Evolutionary conservation across 53 echinoderm and acorn worm genomes (phyloP), one percentile per base, ranked within the genome.

Genomic region (Pentamera pediparva): DNA sequence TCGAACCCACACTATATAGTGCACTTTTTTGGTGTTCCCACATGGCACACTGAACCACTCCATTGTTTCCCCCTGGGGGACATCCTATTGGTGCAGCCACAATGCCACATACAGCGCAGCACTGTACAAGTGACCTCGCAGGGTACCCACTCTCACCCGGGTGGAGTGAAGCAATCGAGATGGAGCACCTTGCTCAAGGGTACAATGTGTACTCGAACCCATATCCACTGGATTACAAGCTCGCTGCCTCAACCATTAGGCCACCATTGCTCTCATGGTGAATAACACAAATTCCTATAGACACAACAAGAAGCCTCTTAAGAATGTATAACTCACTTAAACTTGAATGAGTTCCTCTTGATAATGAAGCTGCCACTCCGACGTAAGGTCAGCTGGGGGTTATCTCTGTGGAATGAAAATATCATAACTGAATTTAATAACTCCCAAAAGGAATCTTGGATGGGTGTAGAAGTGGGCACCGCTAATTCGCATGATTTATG

Each of bases 341-440:
- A 70, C 10, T 34, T 48, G 20, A 70, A 70, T 11, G 70, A 70
- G 52, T 30, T 70, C 34, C 52, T 70, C 22, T 32, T 48, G n/a
- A 70, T 12, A 35, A 70, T 17, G 50, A 70, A 70, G 18, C 70
- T 70, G 27, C 70, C 70, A 47, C 70, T 70, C 32, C 70, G 48
- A 4, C 50, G 32, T 28, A 70, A 22, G 50, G 50, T 48, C 32
- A 70, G 32, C 70, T 48, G 52, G 31, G 52, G 49, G 50, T 70
- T 70, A 51, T 70, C 51, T 10, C 70, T 70, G 70, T 49, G 30
- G 50, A 70, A 18, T 20, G 30, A 70, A 70, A 48, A 70, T 45
- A 25, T 30, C 3, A 37, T 17, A 39, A 9, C 19, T 65, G 34
- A 28, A 55, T 55, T 55, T 4, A 55, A 55, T 3, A 13, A 9